Conservation (phyloP, 2,888 invertebrate species). For the Lomographa bimaculata region DNA sequence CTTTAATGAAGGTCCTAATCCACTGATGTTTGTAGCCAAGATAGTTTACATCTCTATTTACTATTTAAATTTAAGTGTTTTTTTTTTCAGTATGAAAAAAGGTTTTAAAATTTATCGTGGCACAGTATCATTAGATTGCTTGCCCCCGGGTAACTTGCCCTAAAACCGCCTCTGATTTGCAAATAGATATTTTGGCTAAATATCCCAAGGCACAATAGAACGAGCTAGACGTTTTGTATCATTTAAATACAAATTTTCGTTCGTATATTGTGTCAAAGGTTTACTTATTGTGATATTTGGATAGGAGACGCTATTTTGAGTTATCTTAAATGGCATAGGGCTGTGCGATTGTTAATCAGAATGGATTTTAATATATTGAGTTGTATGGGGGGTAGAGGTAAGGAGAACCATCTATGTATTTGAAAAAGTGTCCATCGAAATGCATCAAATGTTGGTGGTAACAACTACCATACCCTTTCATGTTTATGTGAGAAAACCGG, state of each 20-base stretch:
- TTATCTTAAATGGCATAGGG: constrained; percentile 39
- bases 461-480: no score
- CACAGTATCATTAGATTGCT: background rate
- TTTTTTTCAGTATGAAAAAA: no score
- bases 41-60: no score
- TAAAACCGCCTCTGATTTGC: constrained; percentile 24
- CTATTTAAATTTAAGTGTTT: no score
- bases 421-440: no score
- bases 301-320: constrained; percentile 38
- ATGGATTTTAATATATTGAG: constrained; percentile 28
- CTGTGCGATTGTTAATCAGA: constrained; percentile 52
- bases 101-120: no score
- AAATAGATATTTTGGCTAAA: constrained; percentile 39
- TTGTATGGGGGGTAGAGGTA: background rate
- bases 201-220: constrained; percentile 44
- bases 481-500: no score
- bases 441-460: no score
- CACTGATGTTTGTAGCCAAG: no score
- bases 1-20: no score
- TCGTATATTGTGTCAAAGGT: constrained; percentile 58
- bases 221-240: constrained; percentile 32
- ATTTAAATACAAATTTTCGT: constrained; percentile 1
- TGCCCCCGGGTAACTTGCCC: constrained; percentile 11
- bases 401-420: background rate
- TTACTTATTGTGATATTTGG: constrained; percentile 75